These are phyloP conservation scores for Sinosuthora webbiana DNA, from an alignment of 2,113 vertebrate species.

Conservation along the genomic window DNA sequence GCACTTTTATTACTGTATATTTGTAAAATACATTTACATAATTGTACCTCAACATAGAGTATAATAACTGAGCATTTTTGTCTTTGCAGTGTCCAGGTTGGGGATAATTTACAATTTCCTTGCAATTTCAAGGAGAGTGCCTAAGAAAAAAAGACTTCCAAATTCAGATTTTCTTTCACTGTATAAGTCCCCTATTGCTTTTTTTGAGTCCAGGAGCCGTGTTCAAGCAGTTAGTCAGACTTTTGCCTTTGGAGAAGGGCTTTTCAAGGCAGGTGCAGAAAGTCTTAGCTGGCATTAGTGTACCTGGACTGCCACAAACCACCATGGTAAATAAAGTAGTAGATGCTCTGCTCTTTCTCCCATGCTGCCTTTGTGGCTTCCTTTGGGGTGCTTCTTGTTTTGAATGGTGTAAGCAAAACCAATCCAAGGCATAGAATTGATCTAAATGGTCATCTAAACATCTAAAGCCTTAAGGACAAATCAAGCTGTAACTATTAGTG, in stretches of 20 bases:
- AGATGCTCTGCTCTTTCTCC: not conserved
- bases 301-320: not conserved
- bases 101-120: not conserved
- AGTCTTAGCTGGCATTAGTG: not conserved
- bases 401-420: not conserved
- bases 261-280: not conserved
- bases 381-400: not conserved
- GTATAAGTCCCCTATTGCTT: not conserved
- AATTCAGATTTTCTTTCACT: not conserved
- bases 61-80: not conserved
- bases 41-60: not conserved
- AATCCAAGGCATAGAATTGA: not conserved
- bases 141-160: not conserved
- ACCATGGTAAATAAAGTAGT: not conserved
- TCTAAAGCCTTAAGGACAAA: slow-evolving; percentile 4
- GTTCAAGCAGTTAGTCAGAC: not conserved
- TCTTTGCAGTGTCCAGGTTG: not conserved
- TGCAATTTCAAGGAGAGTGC: not conserved
- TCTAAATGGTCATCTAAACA: not conserved
- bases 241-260: not conserved
- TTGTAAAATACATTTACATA: not conserved
- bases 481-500: not conserved
- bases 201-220: not conserved
- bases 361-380: not conserved
- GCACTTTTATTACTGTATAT: not conserved